Base-by-base conservation (phyloP, 2,797 vertebrate species). In the Cuculus canorus region DNA sequence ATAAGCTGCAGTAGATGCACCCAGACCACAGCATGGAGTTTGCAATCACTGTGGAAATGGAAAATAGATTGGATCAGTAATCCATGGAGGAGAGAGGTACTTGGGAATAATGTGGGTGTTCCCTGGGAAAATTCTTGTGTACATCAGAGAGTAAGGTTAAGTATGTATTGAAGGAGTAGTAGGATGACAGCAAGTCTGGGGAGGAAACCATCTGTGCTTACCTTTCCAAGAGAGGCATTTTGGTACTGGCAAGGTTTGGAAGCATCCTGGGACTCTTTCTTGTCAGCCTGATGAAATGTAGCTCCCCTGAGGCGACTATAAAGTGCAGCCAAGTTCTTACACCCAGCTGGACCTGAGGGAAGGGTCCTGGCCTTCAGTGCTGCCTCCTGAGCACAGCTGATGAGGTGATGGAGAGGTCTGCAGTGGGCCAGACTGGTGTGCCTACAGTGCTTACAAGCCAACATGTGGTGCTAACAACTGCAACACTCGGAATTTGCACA, bases 381-480 rank as follows among this genome's bases (percentile, higher is more conserved):
- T 92, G 54, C 32, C 78, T 84, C 27, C 64, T 60, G 93, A 93
- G 61, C 33, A 22, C 37, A 61, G 82, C 22, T 92, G 85, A 88
- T 96, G 91, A 90, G 82, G 90, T 95, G 88, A n/a, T 5, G 33
- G 82, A 87, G 65, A 56, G 91, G 73, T n/a, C 57, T 94, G 75
- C 82, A 65, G 50, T 7, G 41, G 57, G 78, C 54, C 78, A 66
- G 85, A 28, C 82, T 91, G 86, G 72, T 90, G 90, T 93, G 77
- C 56, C 78, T 75, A 15, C 0, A 0, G 41, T 59, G 17, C 5
- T 6, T 77, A 18, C 17, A 50, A 89, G 94, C 92, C 95, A 95
- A 57, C 41, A 28, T 43, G 56, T 78, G 82, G 41, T 83, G 75
- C 92, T 93, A 96, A 92, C 80, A 86, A 72, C 83, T 54, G 72